These are phyloP conservation scores for Rhegmatorhina hoffmannsi DNA, from an alignment of 2,113 vertebrate genomes.

Conservation along the genomic window DNA sequence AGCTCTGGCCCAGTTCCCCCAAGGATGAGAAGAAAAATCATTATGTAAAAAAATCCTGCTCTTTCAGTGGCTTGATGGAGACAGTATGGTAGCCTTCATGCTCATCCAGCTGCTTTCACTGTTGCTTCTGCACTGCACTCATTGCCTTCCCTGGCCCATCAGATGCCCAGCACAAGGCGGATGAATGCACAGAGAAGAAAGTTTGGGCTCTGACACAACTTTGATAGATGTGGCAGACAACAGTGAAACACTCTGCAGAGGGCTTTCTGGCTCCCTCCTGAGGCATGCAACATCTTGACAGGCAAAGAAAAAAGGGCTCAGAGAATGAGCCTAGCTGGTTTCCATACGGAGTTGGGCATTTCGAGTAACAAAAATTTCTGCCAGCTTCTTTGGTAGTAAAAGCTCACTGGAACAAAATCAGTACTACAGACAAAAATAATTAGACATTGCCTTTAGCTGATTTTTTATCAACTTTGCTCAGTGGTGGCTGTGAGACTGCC, in stretches of 20 bases:
- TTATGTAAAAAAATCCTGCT: accelerated
- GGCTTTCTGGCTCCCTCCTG: not conserved
- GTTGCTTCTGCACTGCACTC: accelerated
- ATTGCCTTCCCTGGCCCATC: accelerated
- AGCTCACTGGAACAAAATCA: not conserved
- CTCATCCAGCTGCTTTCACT: not conserved
- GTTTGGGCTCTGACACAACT: not conserved
- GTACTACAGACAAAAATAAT: not conserved
- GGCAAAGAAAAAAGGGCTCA: not conserved
- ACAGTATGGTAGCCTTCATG: accelerated
- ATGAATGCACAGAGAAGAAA: accelerated
- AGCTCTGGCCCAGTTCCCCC: not conserved
- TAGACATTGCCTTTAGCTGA: not conserved
- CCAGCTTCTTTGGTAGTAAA: not conserved
- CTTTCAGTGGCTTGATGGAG: not conserved
- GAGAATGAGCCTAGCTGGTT: accelerated
- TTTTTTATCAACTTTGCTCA: not conserved
- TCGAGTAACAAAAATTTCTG: not conserved
- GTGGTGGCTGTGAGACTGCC: not conserved
- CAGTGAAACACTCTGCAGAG: not conserved
- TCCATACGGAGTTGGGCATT: not conserved
- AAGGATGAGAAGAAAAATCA: not conserved
- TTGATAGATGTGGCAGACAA: not conserved
- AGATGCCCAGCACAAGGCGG: accelerated
- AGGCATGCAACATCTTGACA: not conserved